phyloP scores from a whole-genome alignment of 2,113 vertebrate species.

The Setophaga kirtlandii region DNA sequence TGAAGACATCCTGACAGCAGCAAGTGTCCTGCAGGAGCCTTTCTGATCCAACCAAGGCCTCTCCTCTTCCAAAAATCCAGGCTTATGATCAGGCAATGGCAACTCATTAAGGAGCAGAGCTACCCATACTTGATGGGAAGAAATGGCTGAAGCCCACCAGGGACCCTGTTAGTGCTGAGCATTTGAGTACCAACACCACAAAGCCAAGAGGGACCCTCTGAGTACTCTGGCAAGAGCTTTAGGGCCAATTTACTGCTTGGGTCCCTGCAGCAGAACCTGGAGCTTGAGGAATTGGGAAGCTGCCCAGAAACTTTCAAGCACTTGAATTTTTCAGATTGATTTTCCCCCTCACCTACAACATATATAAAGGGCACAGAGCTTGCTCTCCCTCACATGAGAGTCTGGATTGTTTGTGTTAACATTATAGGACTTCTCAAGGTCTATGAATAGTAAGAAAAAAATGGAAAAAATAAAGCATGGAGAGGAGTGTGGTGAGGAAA shows the following conservation, averaged over 20 bases:
- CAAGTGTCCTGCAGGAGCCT: neutral
- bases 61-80: neutral
- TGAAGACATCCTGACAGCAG: neutral
- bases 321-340: neutral
- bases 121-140: neutral
- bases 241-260: neutral
- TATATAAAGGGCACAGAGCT: neutral
- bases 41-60: neutral
- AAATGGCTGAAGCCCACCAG: neutral
- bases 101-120: neutral
- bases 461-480: neutral
- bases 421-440: neutral
- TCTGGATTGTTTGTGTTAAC: neutral
- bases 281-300: slow-evolving; percentile 4
- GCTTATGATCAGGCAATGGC: neutral
- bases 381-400: neutral
- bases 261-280: neutral
- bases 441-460: neutral
- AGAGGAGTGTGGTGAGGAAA: neutral
- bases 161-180: neutral
- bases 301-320: slow-evolving; percentile 37
- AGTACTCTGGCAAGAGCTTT: neutral
- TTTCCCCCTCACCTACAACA: neutral
- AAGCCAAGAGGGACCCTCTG: neutral
- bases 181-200: neutral